Evolutionary conservation across 2,888 invertebrate genomes (phyloP), one percentile per base, ranked within the genome.

Genomic region (Drosophila trichaetosa): DNA sequence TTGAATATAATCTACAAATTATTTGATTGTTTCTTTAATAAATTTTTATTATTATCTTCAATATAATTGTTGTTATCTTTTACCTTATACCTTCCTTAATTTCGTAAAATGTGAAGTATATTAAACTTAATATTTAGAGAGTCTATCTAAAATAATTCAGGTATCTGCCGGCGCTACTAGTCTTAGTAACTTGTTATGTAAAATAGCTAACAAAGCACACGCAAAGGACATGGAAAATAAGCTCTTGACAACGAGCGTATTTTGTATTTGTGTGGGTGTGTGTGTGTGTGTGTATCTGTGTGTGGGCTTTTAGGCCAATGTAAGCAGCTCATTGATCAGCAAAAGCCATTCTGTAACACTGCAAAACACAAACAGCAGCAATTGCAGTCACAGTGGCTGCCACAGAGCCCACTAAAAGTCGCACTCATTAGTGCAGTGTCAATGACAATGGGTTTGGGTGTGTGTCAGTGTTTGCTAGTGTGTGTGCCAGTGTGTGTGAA

Each of bases 321-420:
- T 82, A 85, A 82, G 82, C 82, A 73, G 86, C 82, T 82, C 82
- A 85, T 65, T 79, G 79, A 82, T 76, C 76, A 69, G 69, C 74
- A 68, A 67, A 68, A 64, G 68, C 58, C 58, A 54, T 66, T 49
- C 69, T 62, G 67, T 81, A 81, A 83, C 62, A 69, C 36, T 58
- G 27, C 38, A 60, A 40, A 76, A 48, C 54, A 42, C 49, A 57
- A 29, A 24, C 21, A 51, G 31, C 60, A 75, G 48, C 62, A 71
- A 33, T 64, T 51, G 62, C 46, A 70, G 58, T 56, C 57, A 58
- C 48, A 57, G 57, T 48, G 62, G 21, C 29, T 57, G 68, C 68
- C 77, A 59, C 68, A 76, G 69, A 63, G 27, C 51, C 54, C 70
- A 68, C 65, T 49, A 60, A 73, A 76, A 76, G 66, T 80, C 67